Base-by-base conservation (phyloP, 2,113 vertebrate genomes). In the Phrynosoma blainvillii region DNA sequence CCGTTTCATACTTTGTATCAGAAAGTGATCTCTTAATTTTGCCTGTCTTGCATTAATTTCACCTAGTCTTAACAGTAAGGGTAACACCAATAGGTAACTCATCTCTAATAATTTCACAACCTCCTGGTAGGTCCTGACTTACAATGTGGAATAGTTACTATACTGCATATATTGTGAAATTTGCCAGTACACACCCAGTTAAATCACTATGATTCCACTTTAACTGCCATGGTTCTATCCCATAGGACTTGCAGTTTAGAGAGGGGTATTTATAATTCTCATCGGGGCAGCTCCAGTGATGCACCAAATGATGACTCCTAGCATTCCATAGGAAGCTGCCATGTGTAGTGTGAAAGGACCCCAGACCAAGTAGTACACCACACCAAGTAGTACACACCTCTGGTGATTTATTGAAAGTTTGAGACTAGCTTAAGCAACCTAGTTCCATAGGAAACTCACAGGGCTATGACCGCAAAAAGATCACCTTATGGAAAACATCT, bases 371-470 rank as follows among this genome's bases (percentile, higher is more conserved):
- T 62, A 62, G 3, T 62, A 16, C 16, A 52, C 77, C 66, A 27
- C n/a, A 54, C 32, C 14, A 23, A 75, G 21, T 16, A 16, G 66
- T 9, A 5, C n/a, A 52, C 25, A n/a, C 80, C 47, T 52, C 16
- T 52, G 12, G 66, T 70, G 42, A 77, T 14, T 81, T 75, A 25
- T 2, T 47, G 16, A 52, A 65, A 79, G 40, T 5, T 40, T 87
- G 70, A 10, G 42, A 27, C 52, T 73, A 16, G 36, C 75, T 87
- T 25, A 87, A 73, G 27, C 21, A 62, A 65, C 40, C 56, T 66
- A 59, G 56, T 86, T 86, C 65, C 77, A 73, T n/a, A 30, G 25
- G 56, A 42, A 75, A 32, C 30, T 32, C 71, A 82, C 56, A 87
- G 70, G n/a, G 12, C 27, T 32, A 12, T 76, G 79, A 87, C 21